These are phyloP conservation scores for Acleris emargana DNA, from an alignment of 2,888 invertebrate species.

Conservation along the genomic window DNA sequence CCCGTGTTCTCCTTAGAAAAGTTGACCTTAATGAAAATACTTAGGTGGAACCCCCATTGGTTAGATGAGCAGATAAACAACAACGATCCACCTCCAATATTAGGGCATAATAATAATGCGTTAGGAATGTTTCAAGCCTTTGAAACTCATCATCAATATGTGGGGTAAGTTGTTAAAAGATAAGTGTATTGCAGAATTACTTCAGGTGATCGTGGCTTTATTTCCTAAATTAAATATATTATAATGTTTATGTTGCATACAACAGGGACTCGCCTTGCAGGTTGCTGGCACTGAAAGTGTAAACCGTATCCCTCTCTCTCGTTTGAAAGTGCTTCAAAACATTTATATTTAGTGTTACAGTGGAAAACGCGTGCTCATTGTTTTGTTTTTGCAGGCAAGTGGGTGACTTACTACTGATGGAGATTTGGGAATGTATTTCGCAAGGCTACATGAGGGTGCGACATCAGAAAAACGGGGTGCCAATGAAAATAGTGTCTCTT, in stretches of 20 bases:
- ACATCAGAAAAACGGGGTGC: constrained; percentile 48
- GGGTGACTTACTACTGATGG: constrained; percentile 84
- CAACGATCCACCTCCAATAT: constrained; percentile 81
- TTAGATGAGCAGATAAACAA: constrained; percentile 79
- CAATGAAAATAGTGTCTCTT: constrained; percentile 65
- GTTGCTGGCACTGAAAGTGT: no score
- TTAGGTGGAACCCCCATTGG: constrained; percentile 88
- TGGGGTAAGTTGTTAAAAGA: constrained; percentile 65
- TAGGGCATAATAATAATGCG: constrained; percentile 73
- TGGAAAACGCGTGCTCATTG: not conserved
- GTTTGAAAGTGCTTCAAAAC: no score
- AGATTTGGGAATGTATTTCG: constrained; percentile 84
- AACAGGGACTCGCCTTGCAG: no score
- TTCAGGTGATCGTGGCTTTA: no score
- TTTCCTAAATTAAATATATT: no score
- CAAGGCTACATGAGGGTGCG: constrained; percentile 60
- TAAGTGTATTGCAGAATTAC: no score
- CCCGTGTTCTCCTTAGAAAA: constrained; percentile 69
- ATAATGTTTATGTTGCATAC: no score
- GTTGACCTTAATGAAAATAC: constrained; percentile 81
- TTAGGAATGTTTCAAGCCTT: constrained; percentile 83
- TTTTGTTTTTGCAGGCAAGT: constrained; percentile 65
- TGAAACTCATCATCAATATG: constrained; percentile 83
- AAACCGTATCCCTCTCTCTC: no score
- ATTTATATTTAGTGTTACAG: no score